Evolutionary conservation across 1,140 invertebrate species (phyloP), one percentile per base, ranked within the genome.

Genomic region (Bombus balteatus): DNA sequence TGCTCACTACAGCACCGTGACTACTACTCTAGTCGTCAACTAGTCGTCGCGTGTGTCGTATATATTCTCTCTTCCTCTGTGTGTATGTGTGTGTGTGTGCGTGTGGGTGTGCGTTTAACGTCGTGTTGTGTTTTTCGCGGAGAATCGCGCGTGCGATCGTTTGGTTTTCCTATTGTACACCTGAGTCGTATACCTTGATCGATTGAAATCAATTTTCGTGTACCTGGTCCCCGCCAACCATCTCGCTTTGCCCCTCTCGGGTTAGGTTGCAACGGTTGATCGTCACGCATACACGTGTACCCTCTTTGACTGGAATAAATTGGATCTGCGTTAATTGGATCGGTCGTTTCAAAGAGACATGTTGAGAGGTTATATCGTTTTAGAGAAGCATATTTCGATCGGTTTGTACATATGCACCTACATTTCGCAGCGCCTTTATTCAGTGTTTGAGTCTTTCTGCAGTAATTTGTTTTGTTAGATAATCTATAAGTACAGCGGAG

Each of bases 1-100:
- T 59, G 62, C 43, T n/a, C 72, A 59, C 72, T 74, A 73, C 72
- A 87, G 73, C 59, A 79, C 70, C 73, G 43, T 68, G 59, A 66
- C 15, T 85, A 34, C 75, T 59, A 62, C 57, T 84, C 74, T 91
- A 90, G 89, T 87, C 87, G 78, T 83, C 70, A 62, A 39, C 81
- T 82, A 90, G 83, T 83, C 81, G 87, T 73, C 82, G 79, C 37
- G 79, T 85, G 87, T 73, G 37, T 78, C 71, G 82, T 68, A 57
- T 85, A 72, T 62, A 59, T 66, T 73, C 34, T 32, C 15, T 43
- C 43, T 41, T 10, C 12, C 10, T 62, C 3, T n/a, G 25, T 62
- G 25, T 62, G 47, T 22, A 22, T 22, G 5, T 53, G 18, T 53
- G 6, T 53, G 18, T 53, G 47, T 0, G 18, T 15, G 15, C 15